Evolutionary conservation across 2,888 invertebrate genomes (phyloP).

Genomic region (Acanthosepion esculentum): DNA sequence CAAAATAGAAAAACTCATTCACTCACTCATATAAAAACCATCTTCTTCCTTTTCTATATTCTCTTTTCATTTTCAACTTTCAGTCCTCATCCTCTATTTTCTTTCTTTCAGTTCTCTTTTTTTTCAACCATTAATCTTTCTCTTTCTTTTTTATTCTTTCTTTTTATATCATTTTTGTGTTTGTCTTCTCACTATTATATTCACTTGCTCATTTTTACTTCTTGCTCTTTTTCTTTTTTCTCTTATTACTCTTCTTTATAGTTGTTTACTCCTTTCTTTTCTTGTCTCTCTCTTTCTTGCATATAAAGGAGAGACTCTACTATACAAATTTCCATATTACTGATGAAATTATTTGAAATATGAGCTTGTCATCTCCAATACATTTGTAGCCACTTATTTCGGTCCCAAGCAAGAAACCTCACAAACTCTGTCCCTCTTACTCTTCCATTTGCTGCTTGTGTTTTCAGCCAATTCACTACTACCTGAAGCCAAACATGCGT

Average conservation of each 20-base stretch:
- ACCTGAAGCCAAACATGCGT: background rate
- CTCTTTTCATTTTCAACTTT: background rate
- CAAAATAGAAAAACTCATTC: background rate
- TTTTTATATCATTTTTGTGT: no score
- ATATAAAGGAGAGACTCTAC: background rate
- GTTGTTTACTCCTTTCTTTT: no score
- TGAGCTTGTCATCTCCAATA: constrained; percentile 33
- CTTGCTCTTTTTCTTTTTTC: no score
- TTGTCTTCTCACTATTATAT: no score
- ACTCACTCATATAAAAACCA: background rate
- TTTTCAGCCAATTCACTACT: background rate
- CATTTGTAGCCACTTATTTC: background rate
- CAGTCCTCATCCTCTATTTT: background rate
- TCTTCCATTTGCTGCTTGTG: constrained; percentile 33
- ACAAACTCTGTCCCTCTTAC: background rate
- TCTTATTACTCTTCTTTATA: no score
- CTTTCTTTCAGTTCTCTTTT: background rate
- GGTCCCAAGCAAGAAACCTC: background rate
- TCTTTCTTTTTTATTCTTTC: background rate
- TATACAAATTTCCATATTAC: background rate
- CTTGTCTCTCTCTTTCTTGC: background rate
- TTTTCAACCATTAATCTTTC: background rate
- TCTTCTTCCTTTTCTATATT: background rate
- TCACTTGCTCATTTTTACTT: no score
- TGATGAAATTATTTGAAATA: constrained; percentile 22